Conservation (phyloP, 2,888 invertebrate species). For the Ganaspis brasiliensis region DNA sequence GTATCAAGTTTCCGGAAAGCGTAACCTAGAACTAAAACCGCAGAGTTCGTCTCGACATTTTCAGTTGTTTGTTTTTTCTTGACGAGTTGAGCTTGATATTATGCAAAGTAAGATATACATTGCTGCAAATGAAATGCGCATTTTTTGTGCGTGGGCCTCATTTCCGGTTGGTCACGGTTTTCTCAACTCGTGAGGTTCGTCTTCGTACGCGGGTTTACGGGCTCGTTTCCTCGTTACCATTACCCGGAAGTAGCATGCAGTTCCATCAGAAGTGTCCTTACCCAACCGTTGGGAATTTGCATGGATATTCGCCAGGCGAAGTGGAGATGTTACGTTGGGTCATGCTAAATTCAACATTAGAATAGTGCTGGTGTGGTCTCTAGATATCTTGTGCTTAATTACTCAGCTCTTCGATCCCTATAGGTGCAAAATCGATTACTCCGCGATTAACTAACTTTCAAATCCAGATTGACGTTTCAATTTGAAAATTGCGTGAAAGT, state of each 20-base stretch:
- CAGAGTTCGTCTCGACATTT: too few species aligned
- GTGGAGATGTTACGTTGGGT: conserved; percentile 66
- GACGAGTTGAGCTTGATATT: too few species aligned
- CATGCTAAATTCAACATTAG: conserved; percentile 59
- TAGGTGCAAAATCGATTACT: conserved; percentile 1
- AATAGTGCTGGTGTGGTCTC: conserved; percentile 55
- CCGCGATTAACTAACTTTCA: neutral
- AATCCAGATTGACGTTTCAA: neutral
- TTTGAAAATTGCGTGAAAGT: neutral
- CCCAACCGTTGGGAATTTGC: conserved; percentile 69
- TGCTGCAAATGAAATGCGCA: conserved; percentile 8
- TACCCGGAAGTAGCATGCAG: conserved; percentile 41
- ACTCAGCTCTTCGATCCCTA: conserved; percentile 14
- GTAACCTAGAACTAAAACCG: too few species aligned
- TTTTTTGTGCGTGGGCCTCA: conserved; percentile 25
- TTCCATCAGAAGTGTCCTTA: conserved; percentile 63
- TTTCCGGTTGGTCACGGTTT: conserved; percentile 37
- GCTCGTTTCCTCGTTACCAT: conserved; percentile 52
- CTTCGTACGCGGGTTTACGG: conserved; percentile 59
- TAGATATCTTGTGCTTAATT: conserved; percentile 24
- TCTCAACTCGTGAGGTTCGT: conserved; percentile 28
- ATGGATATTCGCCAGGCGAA: conserved; percentile 69
- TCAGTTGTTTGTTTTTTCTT: too few species aligned
- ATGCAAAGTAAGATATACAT: neutral
- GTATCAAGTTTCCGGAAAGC: too few species aligned